Base-by-base conservation (phyloP, 1,140 invertebrate genomes). In the Diuraphis noxia region DNA sequence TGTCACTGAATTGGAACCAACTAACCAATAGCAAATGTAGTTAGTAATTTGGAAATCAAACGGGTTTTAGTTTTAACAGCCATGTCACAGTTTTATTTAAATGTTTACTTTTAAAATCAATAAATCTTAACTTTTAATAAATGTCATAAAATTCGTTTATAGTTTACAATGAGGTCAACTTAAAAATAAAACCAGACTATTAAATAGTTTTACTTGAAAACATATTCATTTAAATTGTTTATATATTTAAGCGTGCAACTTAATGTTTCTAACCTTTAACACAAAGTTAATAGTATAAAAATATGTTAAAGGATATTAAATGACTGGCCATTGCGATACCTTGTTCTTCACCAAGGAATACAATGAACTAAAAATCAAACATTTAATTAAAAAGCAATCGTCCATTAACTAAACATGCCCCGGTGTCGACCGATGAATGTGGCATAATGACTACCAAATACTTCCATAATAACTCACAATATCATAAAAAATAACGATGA, bases 91-190 rank as follows among this genome's bases (percentile, higher is more conserved):
- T n/a, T n/a, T n/a, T n/a, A 23, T 81, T 81, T 40, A 38, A 38
- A 38, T 81, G 36, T 38, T 38, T 81, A 38, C 34, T 40, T 81
- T 84, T 43, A 85, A 43, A 43, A 85, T 30, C 7, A 85, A 21
- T 85, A 85, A 85, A 85, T 40, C 41, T 85, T 23, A n/a, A 49
- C 21, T 49, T 34, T 21, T 84, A 41, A 84, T 84, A 84, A 84
- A 84, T 41, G 40, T 84, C 40, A 43, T 43, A 13, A 8, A 81
- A 84, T 84, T 84, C 30, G 25, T 43, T 46, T 19, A 19, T 46
- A 43, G n/a, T 84, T 43, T 84, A 43, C 17, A 46, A 38, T 38
- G 13, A 13, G 8, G 38, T 40, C 36, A 81, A 23, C 40, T 81
- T 40, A 38, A 38, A 81, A 81, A 81, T 38, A 79, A 79, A 79